Evolutionary conservation across 2,888 invertebrate genomes (phyloP), one percentile per base, ranked within the genome.

Genomic region (Plagiodera versicolora): DNA sequence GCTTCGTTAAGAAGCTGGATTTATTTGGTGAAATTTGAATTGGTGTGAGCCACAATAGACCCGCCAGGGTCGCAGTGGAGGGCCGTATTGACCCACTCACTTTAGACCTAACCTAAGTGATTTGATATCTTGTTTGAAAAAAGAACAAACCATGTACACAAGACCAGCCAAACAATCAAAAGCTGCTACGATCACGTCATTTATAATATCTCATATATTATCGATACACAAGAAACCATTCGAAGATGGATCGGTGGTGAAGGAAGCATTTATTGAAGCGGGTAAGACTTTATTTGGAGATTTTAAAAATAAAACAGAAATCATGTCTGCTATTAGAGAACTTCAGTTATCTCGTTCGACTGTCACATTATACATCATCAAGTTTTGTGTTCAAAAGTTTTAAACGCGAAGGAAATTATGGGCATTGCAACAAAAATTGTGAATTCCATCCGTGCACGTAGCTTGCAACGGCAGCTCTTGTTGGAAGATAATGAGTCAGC

Each of bases 381-480:
- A 47, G 47, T 47, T 46, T 47, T 47, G 47, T 55, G 47, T 28
- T 55, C 55, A 28, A 47, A 55, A 47, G 18, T 55, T 47, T 24
- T 55, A 28, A 46, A 55, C 9, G 30, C 18, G 30, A 32, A 55
- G 46, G 47, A 46, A n/a, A 47, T 55, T 46, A 58, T 58, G 58
- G 52, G 20, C 58, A 58, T 53, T 53, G 53, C 58, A n/a, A 55
- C 19, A 50, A 60, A 50, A 46, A 60, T 60, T 50, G 47, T 60
- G 55, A 60, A 56, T 50, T 56, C 51, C 45, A 60, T 58, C 35
- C 53, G 58, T 46, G 56, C 55, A 11, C 56, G 46, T 32, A 60
- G 60, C 55, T 60, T 56, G 51, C 56, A 60, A 60, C 51, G 51
- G 49, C 51, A 56, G 17, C 58, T 58, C 10, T 58, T 58, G 39